A percentile compares a stretch with the other conserved stretches of the same genome.
phyloP scores from a whole-genome alignment of 2,797 vertebrate genomes.

The Ataeniobius toweri region DNA sequence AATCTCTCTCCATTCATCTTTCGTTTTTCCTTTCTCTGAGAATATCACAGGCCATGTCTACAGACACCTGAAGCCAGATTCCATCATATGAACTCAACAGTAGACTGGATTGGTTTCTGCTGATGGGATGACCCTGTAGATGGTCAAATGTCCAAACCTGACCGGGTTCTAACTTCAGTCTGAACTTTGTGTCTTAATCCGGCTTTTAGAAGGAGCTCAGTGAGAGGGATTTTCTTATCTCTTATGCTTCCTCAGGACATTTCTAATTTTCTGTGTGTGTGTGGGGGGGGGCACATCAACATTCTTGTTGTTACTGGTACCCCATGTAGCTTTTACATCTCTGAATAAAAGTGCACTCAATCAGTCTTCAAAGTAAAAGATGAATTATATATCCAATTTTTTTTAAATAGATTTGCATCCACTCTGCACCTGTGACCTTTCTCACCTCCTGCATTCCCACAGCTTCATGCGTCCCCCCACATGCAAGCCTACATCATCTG shows the following conservation, averaged over 20 bases:
- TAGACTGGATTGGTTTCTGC: constrained; percentile 18
- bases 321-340: not conserved
- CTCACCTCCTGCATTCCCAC: not conserved
- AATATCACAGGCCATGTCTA: not conserved
- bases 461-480: not conserved
- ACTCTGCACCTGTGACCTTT: not conserved
- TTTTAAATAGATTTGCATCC: not conserved
- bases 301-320: not conserved
- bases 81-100: not conserved
- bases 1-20: not conserved
- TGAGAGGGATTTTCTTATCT: constrained; percentile 16
- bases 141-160: not conserved
- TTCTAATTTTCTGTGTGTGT: not conserved
- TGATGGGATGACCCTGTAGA: constrained; percentile 31
- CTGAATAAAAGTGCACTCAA: not conserved
- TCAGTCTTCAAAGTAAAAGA: not conserved
- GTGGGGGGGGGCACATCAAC: too few species aligned
- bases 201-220: not conserved
- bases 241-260: not conserved
- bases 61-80: not conserved
- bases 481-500: not conserved
- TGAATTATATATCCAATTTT: too few species aligned
- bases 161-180: not conserved
- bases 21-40: not conserved
- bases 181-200: not conserved